phyloP scores from a whole-genome alignment of 2,113 vertebrate genomes.

The Leucopsar rothschildi region DNA sequence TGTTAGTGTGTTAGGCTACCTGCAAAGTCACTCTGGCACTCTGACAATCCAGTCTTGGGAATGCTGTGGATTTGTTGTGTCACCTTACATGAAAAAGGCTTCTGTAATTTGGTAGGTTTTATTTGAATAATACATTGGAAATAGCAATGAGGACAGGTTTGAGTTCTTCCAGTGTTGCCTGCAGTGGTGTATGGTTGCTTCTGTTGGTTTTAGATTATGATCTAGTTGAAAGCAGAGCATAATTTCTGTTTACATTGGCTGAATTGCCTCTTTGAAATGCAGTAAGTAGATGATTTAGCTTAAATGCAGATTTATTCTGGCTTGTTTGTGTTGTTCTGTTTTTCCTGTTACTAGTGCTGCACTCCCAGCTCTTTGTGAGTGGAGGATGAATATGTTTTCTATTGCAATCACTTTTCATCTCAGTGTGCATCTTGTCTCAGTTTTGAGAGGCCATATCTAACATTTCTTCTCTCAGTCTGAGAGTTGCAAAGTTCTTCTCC shows the following conservation, averaged over 20 bases:
- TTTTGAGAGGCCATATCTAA: neutral
- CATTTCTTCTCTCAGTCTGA: neutral
- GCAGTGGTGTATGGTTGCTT: neutral
- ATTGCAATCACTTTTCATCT: neutral
- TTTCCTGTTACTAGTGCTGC: neutral
- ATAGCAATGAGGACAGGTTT: neutral
- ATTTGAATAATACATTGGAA: neutral
- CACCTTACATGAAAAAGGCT: neutral
- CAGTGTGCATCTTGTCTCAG: neutral
- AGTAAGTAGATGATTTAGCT: neutral
- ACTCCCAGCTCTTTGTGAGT: neutral
- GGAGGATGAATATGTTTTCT: neutral
- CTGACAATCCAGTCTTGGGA: neutral
- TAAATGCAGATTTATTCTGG: neutral
- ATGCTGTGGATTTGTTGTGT: neutral
- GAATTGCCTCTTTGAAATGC: neutral
- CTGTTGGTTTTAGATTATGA: neutral
- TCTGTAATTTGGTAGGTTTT: neutral
- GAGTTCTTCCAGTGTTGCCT: neutral
- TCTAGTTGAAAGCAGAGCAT: neutral
- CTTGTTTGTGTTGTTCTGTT: neutral
- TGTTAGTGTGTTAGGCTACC: neutral
- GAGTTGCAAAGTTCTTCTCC: neutral
- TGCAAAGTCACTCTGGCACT: neutral
- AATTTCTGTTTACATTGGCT: slow-evolving; percentile 4